Conservation (phyloP, 2,797 vertebrate species). For the Fundulus diaphanus region DNA sequence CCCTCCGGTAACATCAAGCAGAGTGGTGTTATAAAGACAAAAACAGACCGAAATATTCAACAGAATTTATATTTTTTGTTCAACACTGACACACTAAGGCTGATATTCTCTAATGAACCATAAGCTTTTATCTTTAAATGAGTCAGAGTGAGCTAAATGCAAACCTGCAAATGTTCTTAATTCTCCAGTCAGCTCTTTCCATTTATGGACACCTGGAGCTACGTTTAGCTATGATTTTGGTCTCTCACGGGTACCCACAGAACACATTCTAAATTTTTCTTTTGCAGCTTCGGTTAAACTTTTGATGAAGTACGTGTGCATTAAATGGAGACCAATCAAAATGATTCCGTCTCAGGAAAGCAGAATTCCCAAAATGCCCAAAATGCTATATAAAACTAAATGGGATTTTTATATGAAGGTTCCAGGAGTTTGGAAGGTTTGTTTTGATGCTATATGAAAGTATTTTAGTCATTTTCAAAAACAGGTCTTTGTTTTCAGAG, state of each 20-base stretch:
- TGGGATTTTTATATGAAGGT: neutral
- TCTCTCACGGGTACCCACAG: neutral
- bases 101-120: slow-evolving; percentile 1
- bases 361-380: neutral
- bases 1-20: slow-evolving; percentile 2
- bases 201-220: neutral
- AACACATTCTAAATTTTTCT: neutral
- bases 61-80: neutral
- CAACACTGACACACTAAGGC: neutral
- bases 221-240: neutral
- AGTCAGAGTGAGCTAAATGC: neutral
- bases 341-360: neutral
- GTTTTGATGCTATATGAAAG: neutral
- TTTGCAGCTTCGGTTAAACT: neutral
- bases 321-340: neutral
- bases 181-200: neutral
- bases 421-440: slow-evolving; percentile 2
- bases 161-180: neutral
- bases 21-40: neutral
- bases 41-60: neutral
- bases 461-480: neutral
- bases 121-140: neutral
- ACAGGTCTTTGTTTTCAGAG: neutral
- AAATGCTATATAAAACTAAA: neutral
- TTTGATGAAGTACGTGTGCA: neutral